These are phyloP conservation scores for Epizoanthus stellaris DNA, from an alignment of 92 coral and sea anemone species.

Conservation along the genomic window DNA sequence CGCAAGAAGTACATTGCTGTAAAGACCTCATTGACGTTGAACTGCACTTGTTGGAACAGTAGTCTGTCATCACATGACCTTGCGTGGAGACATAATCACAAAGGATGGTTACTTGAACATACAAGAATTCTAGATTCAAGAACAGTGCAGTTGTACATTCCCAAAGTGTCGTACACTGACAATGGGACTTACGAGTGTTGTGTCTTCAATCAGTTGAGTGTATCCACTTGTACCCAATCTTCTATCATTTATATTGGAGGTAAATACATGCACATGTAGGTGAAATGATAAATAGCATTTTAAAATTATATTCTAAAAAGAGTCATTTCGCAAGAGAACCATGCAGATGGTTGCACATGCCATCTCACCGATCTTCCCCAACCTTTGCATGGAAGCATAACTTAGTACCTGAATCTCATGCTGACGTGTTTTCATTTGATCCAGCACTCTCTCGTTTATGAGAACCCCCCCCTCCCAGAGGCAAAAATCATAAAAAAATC, in stretches of 20 bases:
- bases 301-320: too few relatives aligned
- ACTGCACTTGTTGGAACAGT: constrained; percentile 27
- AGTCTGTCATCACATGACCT: constrained; percentile 19
- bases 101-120: constrained; percentile 32
- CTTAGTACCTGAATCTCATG: too few relatives aligned
- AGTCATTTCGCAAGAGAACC: too few relatives aligned
- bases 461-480: too few relatives aligned
- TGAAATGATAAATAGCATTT: too few relatives aligned
- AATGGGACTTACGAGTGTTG: constrained; percentile 36
- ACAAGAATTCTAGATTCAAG: constrained; percentile 1
- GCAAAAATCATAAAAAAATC: too few relatives aligned
- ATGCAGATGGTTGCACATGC: too few relatives aligned
- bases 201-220: neutral
- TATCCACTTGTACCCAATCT: neutral
- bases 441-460: too few relatives aligned
- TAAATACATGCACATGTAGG: neutral
- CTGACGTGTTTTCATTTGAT: too few relatives aligned
- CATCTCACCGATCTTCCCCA: too few relatives aligned
- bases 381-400: too few relatives aligned
- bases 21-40: neutral
- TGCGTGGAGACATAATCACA: constrained; percentile 34
- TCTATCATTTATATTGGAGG: constrained; percentile 1
- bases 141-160: constrained; percentile 26
- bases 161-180: constrained; percentile 22
- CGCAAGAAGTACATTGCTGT: neutral